A percentile compares a stretch with the other conserved stretches of the same genome.
Evolutionary conservation across 2,888 invertebrate genomes (phyloP).

Genomic region (Selenia dentaria): DNA sequence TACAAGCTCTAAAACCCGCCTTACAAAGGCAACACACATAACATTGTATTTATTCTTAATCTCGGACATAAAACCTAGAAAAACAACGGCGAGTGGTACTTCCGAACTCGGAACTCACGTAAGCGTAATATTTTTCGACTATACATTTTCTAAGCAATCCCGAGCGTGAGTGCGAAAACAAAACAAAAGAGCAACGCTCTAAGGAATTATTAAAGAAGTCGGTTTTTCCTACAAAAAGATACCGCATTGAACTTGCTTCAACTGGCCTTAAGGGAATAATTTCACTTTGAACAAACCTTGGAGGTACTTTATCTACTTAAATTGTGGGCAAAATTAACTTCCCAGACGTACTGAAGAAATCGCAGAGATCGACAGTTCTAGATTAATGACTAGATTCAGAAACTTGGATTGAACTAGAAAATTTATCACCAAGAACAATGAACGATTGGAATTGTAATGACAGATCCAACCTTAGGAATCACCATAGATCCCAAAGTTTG

Average conservation of each 20-base stretch:
- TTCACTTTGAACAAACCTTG: conserved; percentile 33
- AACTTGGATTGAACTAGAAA: conserved; percentile 21
- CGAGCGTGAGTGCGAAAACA: conserved; percentile 28
- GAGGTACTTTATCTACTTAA: conserved; percentile 28
- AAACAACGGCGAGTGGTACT: conserved; percentile 17
- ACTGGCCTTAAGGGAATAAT: conserved; percentile 33
- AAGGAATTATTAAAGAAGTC: conserved; percentile 35
- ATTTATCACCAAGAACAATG: conserved; percentile 20
- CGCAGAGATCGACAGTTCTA: conserved; percentile 12
- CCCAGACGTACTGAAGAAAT: conserved; percentile 16
- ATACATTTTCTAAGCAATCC: conserved; percentile 27
- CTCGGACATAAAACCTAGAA: conserved; percentile 18
- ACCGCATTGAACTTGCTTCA: conserved; percentile 24
- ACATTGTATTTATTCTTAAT: conserved; percentile 23
- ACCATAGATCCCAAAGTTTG: conserved; percentile 20
- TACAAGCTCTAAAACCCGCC: conserved; percentile 6
- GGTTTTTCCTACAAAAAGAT: conserved; percentile 23
- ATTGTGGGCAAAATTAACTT: conserved; percentile 24
- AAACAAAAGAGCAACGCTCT: conserved; percentile 31
- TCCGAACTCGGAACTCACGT: conserved; percentile 19
- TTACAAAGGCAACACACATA: conserved; percentile 11
- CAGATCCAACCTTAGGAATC: conserved; percentile 11
- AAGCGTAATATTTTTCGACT: conserved; percentile 27
- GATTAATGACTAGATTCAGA: conserved; percentile 17
- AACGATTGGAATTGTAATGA: conserved; percentile 17